A percentile compares a stretch with the other conserved stretches of the same genome.
Conservation (phyloP, 1,140 invertebrate species). For the Anagrus nilaparvatae region DNA sequence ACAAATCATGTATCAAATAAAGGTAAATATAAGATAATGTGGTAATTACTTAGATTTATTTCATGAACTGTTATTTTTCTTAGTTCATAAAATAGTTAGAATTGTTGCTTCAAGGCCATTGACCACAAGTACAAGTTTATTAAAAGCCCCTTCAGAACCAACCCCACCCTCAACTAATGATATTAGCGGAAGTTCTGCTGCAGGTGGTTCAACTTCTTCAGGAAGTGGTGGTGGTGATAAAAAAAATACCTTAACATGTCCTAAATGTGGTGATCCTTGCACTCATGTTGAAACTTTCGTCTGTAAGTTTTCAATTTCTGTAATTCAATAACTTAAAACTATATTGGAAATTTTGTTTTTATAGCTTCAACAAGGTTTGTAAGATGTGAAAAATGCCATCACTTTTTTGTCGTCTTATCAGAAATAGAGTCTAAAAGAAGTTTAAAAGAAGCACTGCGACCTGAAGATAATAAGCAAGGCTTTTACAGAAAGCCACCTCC, state of each 20-base stretch:
- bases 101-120: slow-evolving; percentile 30
- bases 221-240: slow-evolving; percentile 42
- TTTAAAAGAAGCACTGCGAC: slow-evolving; percentile 65
- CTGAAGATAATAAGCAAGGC: slow-evolving; percentile 46
- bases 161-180: slow-evolving; percentile 33
- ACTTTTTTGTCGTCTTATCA: slow-evolving; percentile 94
- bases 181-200: slow-evolving; percentile 15
- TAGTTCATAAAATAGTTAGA: slow-evolving; percentile 38
- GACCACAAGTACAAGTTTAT: slow-evolving; percentile 23
- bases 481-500: slow-evolving; percentile 75
- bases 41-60: neutral
- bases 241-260: slow-evolving; percentile 68
- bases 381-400: slow-evolving; percentile 96
- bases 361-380: slow-evolving; percentile 83
- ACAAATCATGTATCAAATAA: slow-evolving; percentile 36
- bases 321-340: neutral
- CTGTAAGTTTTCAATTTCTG: slow-evolving; percentile 49
- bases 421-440: slow-evolving; percentile 81
- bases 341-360: slow-evolving; percentile 7
- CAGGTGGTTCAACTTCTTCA: slow-evolving; percentile 18
- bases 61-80: slow-evolving; percentile 14
- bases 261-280: slow-evolving; percentile 92
- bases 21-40: slow-evolving; percentile 23
- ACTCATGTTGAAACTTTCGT: slow-evolving; percentile 95
- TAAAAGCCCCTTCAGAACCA: slow-evolving; percentile 34